phyloP scores from a whole-genome alignment of 2,888 invertebrate genomes.

The Ceriagrion tenellum region DNA sequence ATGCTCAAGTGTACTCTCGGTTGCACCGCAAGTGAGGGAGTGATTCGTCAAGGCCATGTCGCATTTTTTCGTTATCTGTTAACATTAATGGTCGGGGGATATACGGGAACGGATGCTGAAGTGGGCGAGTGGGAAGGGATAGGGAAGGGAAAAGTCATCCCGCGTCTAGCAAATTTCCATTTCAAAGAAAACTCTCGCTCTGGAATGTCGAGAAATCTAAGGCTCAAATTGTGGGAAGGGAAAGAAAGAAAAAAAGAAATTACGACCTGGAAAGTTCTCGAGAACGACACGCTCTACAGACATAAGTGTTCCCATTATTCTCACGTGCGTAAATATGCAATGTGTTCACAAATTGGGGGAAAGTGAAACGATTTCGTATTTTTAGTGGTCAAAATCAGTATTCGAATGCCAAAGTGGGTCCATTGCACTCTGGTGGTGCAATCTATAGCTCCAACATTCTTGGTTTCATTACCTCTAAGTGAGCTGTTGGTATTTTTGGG shows the following conservation, averaged over 20 bases:
- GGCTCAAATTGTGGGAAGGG: neutral
- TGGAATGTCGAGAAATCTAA: neutral
- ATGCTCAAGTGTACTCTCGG: neutral
- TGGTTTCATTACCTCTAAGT: no score
- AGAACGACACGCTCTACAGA: neutral
- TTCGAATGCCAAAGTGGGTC: no score
- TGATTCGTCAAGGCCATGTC: neutral
- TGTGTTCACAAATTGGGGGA: neutral
- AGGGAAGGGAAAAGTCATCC: neutral
- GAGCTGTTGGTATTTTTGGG: no score
- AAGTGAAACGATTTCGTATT: neutral
- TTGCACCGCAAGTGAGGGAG: neutral
- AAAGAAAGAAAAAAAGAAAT: neutral
- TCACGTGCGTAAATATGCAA: neutral
- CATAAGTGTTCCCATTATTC: neutral
- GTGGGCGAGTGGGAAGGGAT: no score
- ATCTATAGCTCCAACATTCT: no score
- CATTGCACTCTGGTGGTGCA: no score
- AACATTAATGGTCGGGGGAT: neutral
- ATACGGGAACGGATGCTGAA: no score
- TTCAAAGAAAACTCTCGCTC: neutral
- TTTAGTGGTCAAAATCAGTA: no score
- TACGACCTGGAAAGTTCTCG: neutral
- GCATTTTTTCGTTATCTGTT: neutral
- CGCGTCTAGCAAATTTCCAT: neutral